These are phyloP conservation scores for Gibbula magus DNA, from an alignment of 2,888 invertebrate species.

Conservation along the genomic window DNA sequence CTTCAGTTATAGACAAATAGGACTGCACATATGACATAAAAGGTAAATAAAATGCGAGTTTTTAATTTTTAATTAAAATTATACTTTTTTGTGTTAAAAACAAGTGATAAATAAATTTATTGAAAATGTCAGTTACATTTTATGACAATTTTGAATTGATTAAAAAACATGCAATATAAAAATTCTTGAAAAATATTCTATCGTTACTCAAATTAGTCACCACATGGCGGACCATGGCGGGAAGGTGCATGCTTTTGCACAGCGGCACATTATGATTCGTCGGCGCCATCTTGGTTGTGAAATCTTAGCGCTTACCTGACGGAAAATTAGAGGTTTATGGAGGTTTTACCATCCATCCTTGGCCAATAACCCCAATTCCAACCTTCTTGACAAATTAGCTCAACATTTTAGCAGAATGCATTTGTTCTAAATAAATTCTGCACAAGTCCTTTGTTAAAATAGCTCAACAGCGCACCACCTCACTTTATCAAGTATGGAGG, in stretches of 20 bases:
- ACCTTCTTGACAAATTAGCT: conserved; percentile 53
- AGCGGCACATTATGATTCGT: neutral
- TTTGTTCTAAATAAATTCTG: conserved; percentile 23
- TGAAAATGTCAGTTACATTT: too few species aligned
- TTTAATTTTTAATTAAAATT: too few species aligned
- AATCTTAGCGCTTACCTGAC: conserved; percentile 40
- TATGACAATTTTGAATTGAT: too few species aligned
- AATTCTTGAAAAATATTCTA: neutral
- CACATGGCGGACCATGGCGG: conserved; percentile 10
- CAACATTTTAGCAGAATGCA: conserved; percentile 55
- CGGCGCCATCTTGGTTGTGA: conserved; percentile 48
- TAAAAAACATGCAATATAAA: too few species aligned
- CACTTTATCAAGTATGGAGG: conserved; percentile 28
- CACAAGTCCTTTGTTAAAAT: conserved; percentile 28
- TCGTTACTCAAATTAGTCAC: neutral
- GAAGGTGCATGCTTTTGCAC: conserved; percentile 20
- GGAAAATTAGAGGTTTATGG: conserved; percentile 46
- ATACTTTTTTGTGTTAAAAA: too few species aligned
- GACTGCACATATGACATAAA: too few species aligned
- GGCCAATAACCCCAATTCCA: conserved; percentile 61
- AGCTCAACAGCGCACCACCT: conserved; percentile 15
- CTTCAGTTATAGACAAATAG: too few species aligned
- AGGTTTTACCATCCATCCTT: conserved; percentile 57
- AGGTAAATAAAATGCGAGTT: too few species aligned
- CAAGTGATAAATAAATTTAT: too few species aligned